Percentiles rank a stretch among this genome's conserved stretches.
Conservation (phyloP, 1,140 invertebrate genomes). For the Ceratina japonica region DNA sequence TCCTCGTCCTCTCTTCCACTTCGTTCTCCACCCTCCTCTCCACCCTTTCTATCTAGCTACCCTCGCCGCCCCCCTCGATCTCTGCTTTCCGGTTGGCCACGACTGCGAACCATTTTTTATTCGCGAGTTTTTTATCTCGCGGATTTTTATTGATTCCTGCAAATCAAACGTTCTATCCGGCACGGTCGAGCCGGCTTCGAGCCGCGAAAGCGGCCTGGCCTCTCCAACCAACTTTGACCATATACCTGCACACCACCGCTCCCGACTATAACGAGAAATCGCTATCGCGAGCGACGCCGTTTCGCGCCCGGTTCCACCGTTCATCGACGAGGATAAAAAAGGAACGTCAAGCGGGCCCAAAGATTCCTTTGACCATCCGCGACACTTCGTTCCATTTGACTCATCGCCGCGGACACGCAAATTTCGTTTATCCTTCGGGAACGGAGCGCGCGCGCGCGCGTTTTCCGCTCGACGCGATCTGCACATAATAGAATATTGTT, state of each 20-base stretch:
- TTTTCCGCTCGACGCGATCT: no score
- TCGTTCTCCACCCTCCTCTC: slow-evolving; percentile 50
- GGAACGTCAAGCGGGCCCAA: no score
- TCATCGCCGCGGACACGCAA: no score
- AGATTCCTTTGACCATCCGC: no score
- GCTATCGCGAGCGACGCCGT: not conserved
- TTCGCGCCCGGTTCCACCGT: no score
- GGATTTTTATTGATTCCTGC: slow-evolving; percentile 65
- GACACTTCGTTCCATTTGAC: no score
- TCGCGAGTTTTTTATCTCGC: slow-evolving; percentile 54
- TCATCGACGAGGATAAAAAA: no score
- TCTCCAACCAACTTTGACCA: slow-evolving; percentile 3
- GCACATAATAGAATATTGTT: no score
- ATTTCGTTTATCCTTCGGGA: no score
- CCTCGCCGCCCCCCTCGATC: slow-evolving; percentile 22
- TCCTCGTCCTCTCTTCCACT: slow-evolving; percentile 44
- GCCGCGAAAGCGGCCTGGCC: not conserved
- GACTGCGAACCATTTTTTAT: slow-evolving; percentile 55
- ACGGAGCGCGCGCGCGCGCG: no score
- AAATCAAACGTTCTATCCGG: slow-evolving; percentile 43
- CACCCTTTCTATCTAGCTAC: slow-evolving; percentile 14
- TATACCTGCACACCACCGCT: not conserved
- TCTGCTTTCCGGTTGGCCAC: slow-evolving; percentile 44
- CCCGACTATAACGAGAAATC: slow-evolving; percentile 5
- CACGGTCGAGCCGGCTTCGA: not conserved